A percentile compares a stretch with the other conserved stretches of the same genome.
Evolutionary conservation across 1,140 invertebrate species (phyloP).

Genomic region (Camponotus vicinus): DNA sequence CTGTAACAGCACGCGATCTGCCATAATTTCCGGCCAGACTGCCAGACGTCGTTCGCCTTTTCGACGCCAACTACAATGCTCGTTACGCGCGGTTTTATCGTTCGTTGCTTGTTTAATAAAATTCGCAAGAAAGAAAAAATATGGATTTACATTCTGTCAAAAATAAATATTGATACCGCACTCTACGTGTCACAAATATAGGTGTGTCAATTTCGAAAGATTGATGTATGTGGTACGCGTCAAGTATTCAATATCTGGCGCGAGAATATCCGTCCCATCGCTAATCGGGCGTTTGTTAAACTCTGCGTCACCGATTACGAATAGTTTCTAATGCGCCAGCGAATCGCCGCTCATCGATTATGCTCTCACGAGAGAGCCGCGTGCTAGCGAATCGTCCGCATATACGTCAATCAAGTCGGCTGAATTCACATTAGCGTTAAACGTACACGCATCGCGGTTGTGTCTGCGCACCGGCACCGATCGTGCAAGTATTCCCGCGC

Average conservation of each 20-base stretch:
- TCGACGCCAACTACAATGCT: not conserved
- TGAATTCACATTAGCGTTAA: conserved; percentile 55
- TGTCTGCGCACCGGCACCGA: conserved; percentile 18
- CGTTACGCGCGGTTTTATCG: not conserved
- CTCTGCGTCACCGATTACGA: not conserved
- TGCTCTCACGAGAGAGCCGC: conserved; percentile 25
- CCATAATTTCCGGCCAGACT: not conserved
- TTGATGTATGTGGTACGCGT: not conserved
- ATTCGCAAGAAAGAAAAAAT: not conserved
- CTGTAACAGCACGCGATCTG: conserved; percentile 6
- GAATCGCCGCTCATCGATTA: conserved; percentile 37
- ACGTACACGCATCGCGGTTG: conserved; percentile 10
- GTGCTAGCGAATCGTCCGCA: conserved; percentile 32
- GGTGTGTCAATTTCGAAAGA: not conserved
- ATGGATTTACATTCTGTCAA: not conserved
- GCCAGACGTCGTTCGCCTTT: not conserved
- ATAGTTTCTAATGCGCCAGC: not conserved
- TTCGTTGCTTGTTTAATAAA: not conserved
- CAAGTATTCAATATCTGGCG: conserved; percentile 13
- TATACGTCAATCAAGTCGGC: conserved; percentile 53
- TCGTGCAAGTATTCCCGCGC: conserved; percentile 26
- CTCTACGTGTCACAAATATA: not conserved
- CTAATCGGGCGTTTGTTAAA: conserved; percentile 24
- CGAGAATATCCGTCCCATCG: not conserved
- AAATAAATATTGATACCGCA: not conserved